Percentiles rank a stretch among this genome's conserved stretches.
phyloP scores from a whole-genome alignment of 1,140 invertebrate species.

The Latrodectus geometricus region DNA sequence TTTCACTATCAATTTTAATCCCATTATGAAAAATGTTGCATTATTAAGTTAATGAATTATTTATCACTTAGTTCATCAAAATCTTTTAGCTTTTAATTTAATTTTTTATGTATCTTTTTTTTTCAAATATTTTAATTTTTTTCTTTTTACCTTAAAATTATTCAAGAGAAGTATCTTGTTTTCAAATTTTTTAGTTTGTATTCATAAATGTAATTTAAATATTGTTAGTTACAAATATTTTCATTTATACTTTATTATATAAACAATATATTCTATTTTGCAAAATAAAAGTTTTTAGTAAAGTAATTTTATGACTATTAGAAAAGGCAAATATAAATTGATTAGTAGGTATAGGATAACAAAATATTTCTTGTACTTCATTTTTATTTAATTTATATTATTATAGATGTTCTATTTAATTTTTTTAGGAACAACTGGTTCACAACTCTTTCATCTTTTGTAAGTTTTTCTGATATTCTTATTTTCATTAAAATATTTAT shows the following conservation, averaged over 20 bases:
- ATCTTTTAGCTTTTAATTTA: too few species aligned
- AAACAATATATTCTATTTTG: neutral
- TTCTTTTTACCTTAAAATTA: too few species aligned
- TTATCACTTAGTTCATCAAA: too few species aligned
- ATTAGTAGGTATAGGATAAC: neutral
- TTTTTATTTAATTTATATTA: neutral
- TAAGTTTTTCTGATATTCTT: slow-evolving; percentile 21
- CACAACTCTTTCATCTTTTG: slow-evolving; percentile 17
- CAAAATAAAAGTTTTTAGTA: neutral
- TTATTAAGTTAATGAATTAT: too few species aligned
- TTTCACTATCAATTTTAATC: too few species aligned
- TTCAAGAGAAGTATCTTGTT: too few species aligned
- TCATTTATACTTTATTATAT: neutral
- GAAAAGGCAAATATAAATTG: neutral
- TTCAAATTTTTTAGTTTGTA: too few species aligned
- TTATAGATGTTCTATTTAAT: neutral
- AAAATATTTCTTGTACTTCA: neutral
- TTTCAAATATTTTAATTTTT: too few species aligned
- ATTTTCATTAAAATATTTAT: neutral
- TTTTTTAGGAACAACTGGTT: slow-evolving; percentile 31
- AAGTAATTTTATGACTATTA: neutral
- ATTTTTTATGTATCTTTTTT: too few species aligned
- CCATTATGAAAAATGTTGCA: too few species aligned
- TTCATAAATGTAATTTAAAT: too few species aligned
- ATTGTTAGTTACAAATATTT: too few species aligned